Base-by-base conservation (phyloP, 2,113 vertebrate species). In the Muscicapa adusta region DNA sequence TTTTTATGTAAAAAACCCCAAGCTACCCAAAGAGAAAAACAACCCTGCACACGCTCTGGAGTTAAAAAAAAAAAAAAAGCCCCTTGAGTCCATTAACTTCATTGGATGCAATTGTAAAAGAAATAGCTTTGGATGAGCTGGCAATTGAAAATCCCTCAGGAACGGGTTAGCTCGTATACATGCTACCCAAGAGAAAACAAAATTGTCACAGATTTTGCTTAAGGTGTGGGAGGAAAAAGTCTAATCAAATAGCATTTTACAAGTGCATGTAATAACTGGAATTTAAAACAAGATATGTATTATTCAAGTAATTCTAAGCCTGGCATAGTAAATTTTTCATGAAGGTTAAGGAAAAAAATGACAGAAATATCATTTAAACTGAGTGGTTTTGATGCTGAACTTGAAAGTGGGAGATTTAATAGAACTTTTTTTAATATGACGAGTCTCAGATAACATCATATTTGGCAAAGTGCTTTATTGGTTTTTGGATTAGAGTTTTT, bases 201-300 rank as follows among this genome's bases (percentile, higher is more conserved):
- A 94, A 89, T 88, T 94, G 84, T 95, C 93, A 96, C 93, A 89
- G 86, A 89, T 94, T 96, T 95, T 96, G 79, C 89, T 89, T 94
- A 93, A 92, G 89, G 88, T 97, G 92, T 96, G 78, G 95, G 94
- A 96, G 71, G 81, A 78, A 90, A 96, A 96, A 89, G 95, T 95
- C 93, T 94, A 96, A 96, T 91, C 96, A 97, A 97, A 96, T 94
- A 96, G 85, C 96, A 88, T 97, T 97, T 97, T 97, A 96, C 78
- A 93, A 91, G 77, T 89, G 83, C 91, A 89, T 88, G 93, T 84
- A 92, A 93, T 90, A 96, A 94, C 94, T 96, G 89, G 84, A 96
- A 97, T 95, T 96, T 97, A 96, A 97, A 96, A 95, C 83, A 91
- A 88, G 94, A 57, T 92, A 96, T 94, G 86, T 96, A 96, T 97